Conservation (phyloP, 1,140 invertebrate species). For the Macrobrachium nipponense region DNA sequence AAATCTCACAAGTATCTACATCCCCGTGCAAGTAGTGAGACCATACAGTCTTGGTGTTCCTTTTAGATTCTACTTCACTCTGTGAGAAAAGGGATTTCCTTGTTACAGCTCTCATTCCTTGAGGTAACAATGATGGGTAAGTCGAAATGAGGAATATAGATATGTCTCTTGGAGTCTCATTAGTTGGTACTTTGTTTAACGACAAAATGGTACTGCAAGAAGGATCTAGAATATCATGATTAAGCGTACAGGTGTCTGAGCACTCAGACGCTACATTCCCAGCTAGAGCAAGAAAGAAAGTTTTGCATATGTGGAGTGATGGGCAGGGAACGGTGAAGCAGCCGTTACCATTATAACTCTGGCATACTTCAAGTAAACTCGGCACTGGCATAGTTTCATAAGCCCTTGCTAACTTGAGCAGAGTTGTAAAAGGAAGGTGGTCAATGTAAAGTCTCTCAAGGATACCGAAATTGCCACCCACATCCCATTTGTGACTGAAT, state of each 20-base stretch:
- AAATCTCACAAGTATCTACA: constrained; percentile 33
- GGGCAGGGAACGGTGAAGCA: constrained; percentile 9
- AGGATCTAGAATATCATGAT: constrained; percentile 32
- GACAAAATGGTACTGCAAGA: constrained; percentile 26
- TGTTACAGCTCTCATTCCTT: too few species aligned
- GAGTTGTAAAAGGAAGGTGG: background rate
- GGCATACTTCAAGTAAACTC: constrained; percentile 20
- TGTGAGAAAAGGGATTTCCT: too few species aligned
- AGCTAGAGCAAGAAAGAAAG: background rate
- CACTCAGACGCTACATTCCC: background rate
- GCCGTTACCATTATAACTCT: constrained; percentile 11
- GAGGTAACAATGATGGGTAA: background rate
- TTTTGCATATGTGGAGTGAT: constrained; percentile 31
- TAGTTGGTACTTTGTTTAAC: constrained; percentile 5
- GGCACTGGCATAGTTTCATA: background rate
- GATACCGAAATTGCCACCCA: constrained; percentile 12
- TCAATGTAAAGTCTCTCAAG: constrained; percentile 20
- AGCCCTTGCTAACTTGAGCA: background rate
- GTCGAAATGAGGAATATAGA: background rate
- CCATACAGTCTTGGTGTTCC: constrained; percentile 10
- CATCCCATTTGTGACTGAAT: constrained; percentile 35
- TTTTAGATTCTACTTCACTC: too few species aligned
- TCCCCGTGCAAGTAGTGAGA: constrained; percentile 34
- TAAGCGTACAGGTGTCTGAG: constrained; percentile 19
- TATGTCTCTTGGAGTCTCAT: constrained; percentile 36